Percentiles rank a stretch among this genome's conserved stretches.
phyloP scores from a whole-genome alignment of 2,888 invertebrate genomes.

The Tetranychus piercei region DNA sequence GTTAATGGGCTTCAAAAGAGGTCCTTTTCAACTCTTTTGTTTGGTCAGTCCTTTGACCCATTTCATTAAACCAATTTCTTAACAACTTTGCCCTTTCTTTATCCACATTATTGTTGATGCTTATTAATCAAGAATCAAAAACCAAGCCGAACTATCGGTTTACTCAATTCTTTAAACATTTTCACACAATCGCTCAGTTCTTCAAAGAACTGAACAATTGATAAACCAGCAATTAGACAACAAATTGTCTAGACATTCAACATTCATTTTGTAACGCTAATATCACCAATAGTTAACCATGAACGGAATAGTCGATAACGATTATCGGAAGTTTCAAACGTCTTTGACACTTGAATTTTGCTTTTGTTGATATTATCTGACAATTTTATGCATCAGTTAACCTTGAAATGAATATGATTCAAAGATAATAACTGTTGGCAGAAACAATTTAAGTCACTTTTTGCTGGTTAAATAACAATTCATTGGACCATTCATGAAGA shows the following conservation, averaged over 20 bases:
- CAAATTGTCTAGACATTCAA: too few species aligned
- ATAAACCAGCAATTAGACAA: too few species aligned
- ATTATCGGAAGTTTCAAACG: neutral
- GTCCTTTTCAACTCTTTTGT: neutral
- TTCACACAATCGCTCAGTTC: too few species aligned
- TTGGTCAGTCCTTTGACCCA: neutral
- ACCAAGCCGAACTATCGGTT: neutral
- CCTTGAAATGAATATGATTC: neutral
- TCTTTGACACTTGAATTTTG: neutral
- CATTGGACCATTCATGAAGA: neutral
- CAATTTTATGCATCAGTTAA: neutral
- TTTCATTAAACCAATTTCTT: neutral
- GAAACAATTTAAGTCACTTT: neutral
- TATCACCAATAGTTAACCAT: too few species aligned
- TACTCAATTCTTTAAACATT: too few species aligned
- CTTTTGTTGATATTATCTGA: neutral
- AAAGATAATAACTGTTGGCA: neutral
- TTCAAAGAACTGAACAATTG: too few species aligned
- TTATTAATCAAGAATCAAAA: neutral
- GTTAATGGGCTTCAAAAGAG: neutral
- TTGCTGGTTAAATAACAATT: neutral
- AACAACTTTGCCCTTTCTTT: too few species aligned
- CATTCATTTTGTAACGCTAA: too few species aligned
- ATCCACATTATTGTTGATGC: too few species aligned
- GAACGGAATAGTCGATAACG: neutral